A percentile compares a stretch with the other conserved stretches of the same genome.
Conservation (phyloP, 2,113 vertebrate genomes). For the Heterocephalus glaber region DNA sequence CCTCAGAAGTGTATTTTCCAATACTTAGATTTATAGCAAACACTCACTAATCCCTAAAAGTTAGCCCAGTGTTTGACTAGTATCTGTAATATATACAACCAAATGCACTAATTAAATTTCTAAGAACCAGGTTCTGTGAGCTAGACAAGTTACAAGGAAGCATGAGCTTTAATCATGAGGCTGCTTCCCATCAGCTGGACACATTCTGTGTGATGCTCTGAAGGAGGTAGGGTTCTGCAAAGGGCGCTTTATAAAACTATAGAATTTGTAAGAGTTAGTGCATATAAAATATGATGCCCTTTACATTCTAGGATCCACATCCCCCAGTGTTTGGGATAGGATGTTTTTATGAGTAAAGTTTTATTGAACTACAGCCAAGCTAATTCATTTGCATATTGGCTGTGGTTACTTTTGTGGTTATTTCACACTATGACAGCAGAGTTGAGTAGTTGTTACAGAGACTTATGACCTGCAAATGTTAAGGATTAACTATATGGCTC, state of each 20-base stretch:
- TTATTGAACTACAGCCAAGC: not conserved
- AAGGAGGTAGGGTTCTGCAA: not conserved
- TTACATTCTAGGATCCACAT: not conserved
- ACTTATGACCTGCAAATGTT: not conserved
- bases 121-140: conserved; percentile 8
- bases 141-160: not conserved
- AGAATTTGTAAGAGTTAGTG: not conserved
- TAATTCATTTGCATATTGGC: not conserved
- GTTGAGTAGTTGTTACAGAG: not conserved
- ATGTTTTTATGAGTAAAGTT: not conserved
- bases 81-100: not conserved
- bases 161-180: rapidly evolving
- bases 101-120: not conserved
- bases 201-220: not conserved
- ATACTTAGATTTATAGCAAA: conserved; percentile 46
- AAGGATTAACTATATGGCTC: not conserved
- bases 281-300: not conserved
- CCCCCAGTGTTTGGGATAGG: not conserved
- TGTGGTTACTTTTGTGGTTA: not conserved
- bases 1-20: conserved; percentile 55
- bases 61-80: not conserved
- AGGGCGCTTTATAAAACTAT: not conserved
- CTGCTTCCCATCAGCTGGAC: not conserved
- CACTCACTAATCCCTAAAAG: conserved; percentile 40
- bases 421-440: not conserved